Conservation (phyloP, 2,113 vertebrate genomes). For the Hyaena hyaena region DNA sequence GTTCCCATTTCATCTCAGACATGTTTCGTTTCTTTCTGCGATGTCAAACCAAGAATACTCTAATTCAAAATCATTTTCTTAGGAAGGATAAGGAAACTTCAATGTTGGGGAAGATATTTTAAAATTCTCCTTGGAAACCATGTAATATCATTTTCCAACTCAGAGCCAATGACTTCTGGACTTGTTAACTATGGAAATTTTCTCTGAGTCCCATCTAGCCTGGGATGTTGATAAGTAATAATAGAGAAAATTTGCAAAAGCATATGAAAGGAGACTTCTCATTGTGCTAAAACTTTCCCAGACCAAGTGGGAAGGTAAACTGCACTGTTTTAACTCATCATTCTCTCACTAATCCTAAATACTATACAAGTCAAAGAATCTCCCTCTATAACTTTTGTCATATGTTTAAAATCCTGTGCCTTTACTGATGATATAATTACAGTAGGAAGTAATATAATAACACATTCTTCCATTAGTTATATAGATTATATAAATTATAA, state of each 20-base stretch:
- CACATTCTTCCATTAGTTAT: not conserved
- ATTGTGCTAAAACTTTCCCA: not conserved
- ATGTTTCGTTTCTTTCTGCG: conserved; percentile 8
- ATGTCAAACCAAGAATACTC: not conserved
- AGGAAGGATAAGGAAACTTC: not conserved
- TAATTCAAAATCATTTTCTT: not conserved
- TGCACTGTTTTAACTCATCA: not conserved
- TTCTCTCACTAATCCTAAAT: not conserved
- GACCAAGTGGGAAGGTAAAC: not conserved
- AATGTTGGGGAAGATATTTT: conserved; percentile 24
- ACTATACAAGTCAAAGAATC: not conserved
- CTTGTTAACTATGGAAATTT: not conserved
- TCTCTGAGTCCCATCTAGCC: not conserved
- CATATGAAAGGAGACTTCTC: not conserved
- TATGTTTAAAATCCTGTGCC: not conserved
- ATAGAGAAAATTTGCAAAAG: conserved; percentile 23
- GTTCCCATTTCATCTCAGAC: not conserved
- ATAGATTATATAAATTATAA: not conserved
- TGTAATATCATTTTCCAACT: not conserved
- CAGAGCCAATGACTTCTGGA: not conserved
- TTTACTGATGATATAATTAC: not conserved
- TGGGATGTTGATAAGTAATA: conserved; percentile 30
- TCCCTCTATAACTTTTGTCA: not conserved
- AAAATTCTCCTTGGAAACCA: conserved; percentile 38
- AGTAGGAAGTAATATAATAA: not conserved